Percentiles rank a stretch among this genome's conserved stretches.
These are phyloP conservation scores for Tichodroma muraria DNA, from an alignment of 2,113 vertebrate genomes.

Conservation along the genomic window DNA sequence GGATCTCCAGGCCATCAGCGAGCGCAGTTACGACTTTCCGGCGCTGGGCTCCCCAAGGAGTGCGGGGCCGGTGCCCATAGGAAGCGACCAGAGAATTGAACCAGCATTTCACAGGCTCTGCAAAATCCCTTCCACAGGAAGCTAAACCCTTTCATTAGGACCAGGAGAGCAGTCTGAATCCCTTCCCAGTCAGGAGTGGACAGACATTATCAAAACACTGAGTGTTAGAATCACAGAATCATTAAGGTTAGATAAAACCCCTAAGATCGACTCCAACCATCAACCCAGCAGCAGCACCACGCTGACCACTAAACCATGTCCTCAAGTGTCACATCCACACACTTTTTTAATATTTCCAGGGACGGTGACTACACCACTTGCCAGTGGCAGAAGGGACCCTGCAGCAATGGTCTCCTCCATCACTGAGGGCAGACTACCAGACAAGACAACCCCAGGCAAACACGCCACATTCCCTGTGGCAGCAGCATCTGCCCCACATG, in stretches of 20 bases:
- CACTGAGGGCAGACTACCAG: neutral
- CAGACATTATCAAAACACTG: neutral
- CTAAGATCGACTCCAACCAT: neutral
- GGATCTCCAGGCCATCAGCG: conserved; percentile 17
- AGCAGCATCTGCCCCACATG: neutral
- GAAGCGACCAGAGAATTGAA: neutral
- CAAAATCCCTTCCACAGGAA: conserved; percentile 22
- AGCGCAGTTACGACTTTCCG: neutral
- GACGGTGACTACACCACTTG: neutral
- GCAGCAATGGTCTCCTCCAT: neutral
- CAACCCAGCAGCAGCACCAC: neutral
- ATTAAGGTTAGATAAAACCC: neutral
- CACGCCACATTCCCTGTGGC: rapidly evolving
- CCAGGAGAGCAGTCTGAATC: neutral
- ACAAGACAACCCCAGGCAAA: neutral
- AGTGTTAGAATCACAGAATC: neutral
- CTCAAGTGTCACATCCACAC: neutral
- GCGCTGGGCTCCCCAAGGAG: neutral
- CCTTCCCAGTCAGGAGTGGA: neutral
- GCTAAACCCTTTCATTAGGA: neutral
- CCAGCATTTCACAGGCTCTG: neutral
- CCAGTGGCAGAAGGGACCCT: neutral
- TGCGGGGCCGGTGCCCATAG: neutral
- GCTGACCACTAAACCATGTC: neutral
- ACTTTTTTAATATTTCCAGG: too few species aligned